Conservation (phyloP, 2,113 vertebrate species). For the Strix aluco region DNA sequence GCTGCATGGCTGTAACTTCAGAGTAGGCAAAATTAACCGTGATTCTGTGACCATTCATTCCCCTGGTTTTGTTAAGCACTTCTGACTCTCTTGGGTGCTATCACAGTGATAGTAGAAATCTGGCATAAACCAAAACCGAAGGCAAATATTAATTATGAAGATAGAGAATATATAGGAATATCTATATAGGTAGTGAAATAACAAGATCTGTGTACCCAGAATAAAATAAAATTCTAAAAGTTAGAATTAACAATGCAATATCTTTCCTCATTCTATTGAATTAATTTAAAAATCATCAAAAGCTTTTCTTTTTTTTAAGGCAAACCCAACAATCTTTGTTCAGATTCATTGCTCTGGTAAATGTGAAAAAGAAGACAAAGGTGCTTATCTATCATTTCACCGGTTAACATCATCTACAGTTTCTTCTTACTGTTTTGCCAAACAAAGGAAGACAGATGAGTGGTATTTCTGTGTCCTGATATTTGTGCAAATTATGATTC, state of each 20-base stretch:
- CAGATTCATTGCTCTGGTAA: neutral
- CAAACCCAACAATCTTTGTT: neutral
- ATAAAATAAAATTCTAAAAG: neutral
- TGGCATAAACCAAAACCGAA: neutral
- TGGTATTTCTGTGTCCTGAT: neutral
- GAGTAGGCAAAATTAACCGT: fast-evolving
- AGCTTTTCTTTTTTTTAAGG: neutral
- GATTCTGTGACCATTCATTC: neutral
- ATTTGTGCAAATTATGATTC: neutral
- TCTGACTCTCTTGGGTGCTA: neutral
- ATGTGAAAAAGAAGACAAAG: neutral
- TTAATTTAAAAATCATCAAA: neutral
- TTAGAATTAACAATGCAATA: neutral
- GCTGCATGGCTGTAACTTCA: fast-evolving
- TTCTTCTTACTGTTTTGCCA: neutral
- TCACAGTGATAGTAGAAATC: neutral
- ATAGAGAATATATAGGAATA: neutral
- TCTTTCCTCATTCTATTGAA: neutral
- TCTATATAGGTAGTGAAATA: neutral
- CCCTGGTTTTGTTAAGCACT: neutral
- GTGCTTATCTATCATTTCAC: neutral
- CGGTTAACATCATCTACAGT: neutral
- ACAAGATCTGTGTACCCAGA: neutral
- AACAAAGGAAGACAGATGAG: neutral
- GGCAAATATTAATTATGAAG: neutral